phyloP scores from a whole-genome alignment of 2,113 vertebrate genomes.

The Balaenoptera acutorostrata region DNA sequence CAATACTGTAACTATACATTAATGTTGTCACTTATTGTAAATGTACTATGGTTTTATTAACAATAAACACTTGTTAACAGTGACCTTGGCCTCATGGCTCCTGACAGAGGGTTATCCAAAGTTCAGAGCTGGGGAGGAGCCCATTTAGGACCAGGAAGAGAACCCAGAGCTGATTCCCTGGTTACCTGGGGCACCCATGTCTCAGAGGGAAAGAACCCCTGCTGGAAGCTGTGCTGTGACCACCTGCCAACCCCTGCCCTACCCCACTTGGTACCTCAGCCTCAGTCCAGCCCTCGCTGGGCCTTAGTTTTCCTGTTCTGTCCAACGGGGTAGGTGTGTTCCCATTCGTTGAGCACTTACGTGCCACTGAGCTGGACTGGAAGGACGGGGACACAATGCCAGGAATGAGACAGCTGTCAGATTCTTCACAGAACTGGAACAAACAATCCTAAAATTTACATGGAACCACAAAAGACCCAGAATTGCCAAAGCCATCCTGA shows the following conservation, averaged over 20 bases:
- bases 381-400: too few species aligned
- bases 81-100: not conserved
- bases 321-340: not conserved
- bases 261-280: not conserved
- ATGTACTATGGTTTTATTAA: constrained; percentile 85
- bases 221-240: not conserved
- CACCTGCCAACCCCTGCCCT: not conserved
- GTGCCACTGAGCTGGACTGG: not conserved
- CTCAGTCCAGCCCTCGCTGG: not conserved
- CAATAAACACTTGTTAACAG: constrained; percentile 79
- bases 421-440: not conserved
- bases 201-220: not conserved
- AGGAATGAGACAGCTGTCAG: not conserved
- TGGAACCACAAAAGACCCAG: not conserved
- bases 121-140: not conserved
- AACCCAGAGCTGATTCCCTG: not conserved
- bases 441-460: not conserved
- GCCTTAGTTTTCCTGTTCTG: not conserved
- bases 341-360: not conserved
- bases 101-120: not conserved
- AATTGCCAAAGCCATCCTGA: not conserved
- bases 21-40: constrained; percentile 81
- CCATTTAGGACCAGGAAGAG: not conserved
- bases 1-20: constrained; percentile 83
- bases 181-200: not conserved